These are phyloP conservation scores for Hormaphis cornu DNA, from an alignment of 1,140 invertebrate genomes.

Conservation along the genomic window DNA sequence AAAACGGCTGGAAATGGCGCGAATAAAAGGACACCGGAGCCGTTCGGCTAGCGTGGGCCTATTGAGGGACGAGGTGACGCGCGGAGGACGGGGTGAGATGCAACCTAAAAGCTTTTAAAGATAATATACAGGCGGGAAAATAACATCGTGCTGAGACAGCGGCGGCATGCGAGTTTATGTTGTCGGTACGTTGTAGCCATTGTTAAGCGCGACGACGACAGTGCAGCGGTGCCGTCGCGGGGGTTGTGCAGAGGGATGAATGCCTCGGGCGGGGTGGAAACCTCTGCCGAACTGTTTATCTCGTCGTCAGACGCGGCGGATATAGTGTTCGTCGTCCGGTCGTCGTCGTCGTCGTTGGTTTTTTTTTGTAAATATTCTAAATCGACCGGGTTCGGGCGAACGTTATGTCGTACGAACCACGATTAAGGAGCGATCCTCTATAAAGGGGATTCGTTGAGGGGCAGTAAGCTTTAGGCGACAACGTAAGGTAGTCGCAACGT, in stretches of 20 bases:
- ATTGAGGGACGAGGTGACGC: too few relatives aligned
- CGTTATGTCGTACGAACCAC: too few relatives aligned
- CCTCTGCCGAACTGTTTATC: background rate
- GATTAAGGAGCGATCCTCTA: too few relatives aligned
- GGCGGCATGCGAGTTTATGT: background rate
- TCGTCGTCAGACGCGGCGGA: background rate
- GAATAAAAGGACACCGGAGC: too few relatives aligned
- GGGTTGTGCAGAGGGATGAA: background rate
- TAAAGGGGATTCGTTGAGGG: too few relatives aligned
- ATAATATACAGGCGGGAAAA: constrained; percentile 5
- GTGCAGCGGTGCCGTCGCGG: background rate
- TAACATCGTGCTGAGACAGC: constrained; percentile 6
- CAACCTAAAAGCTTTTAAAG: constrained; percentile 13
- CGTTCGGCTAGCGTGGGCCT: too few relatives aligned
- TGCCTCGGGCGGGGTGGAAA: background rate
- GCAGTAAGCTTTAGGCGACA: too few relatives aligned
- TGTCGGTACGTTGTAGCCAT: background rate
- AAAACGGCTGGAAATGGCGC: too few relatives aligned
- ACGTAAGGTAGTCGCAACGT: too few relatives aligned
- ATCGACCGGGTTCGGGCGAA: too few relatives aligned
- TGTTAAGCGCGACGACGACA: background rate
- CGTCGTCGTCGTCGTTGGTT: background rate
- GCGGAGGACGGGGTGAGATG: too few relatives aligned
- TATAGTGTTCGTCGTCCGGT: background rate
- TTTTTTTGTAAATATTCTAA: too few relatives aligned